Evolutionary conservation across 2,113 vertebrate species (phyloP), one percentile per base, ranked within the genome.

Genomic region (Prunella fulvescens): DNA sequence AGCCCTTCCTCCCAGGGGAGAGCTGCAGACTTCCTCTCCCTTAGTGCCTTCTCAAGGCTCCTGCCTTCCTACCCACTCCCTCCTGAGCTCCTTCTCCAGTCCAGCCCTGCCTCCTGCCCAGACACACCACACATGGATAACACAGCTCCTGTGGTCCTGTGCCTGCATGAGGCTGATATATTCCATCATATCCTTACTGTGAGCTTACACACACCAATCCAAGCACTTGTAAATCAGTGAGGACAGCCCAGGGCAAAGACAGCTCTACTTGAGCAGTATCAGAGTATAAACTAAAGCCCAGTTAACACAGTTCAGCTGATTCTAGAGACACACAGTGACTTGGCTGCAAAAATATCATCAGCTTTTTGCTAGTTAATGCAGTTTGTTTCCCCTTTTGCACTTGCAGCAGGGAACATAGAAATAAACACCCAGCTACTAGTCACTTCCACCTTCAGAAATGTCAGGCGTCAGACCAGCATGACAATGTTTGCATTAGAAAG

Each of bases 391-490:
- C 57, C 64, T 92, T 94, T 39, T 85, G 37, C 42, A 60, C 58
- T 91, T 40, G 12, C 39, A 79, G 42, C 56, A 65, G 20, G 33
- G 66, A 88, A 64, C 66, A 47, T 54, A 81, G 85, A 92, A 94
- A 95, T 69, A 89, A 96, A 95, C 87, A 90, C 45, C 23, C 81
- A 91, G 42, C 47, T 90, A 70, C 94, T 96, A 96, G 85, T 95
- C 94, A 96, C 79, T 97, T 96, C 93, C 94, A 93, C 85, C 92
- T 90, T 88, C 92, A 93, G 67, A 93, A 96, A 74, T 48, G 56
- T 5, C 51, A 60, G 51, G 47, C 57, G 0, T 58, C 58, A 24
- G 26, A 90, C 48, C 10, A 76, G 35, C 35, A 40, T 3, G 28
- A 82, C 33, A 70, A 37, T 0, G 4, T 44, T 51, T 77, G 62